Percentiles rank a stretch among this genome's conserved stretches.
phyloP scores from a whole-genome alignment of 2,113 vertebrate species.

The Monopterus albus region DNA sequence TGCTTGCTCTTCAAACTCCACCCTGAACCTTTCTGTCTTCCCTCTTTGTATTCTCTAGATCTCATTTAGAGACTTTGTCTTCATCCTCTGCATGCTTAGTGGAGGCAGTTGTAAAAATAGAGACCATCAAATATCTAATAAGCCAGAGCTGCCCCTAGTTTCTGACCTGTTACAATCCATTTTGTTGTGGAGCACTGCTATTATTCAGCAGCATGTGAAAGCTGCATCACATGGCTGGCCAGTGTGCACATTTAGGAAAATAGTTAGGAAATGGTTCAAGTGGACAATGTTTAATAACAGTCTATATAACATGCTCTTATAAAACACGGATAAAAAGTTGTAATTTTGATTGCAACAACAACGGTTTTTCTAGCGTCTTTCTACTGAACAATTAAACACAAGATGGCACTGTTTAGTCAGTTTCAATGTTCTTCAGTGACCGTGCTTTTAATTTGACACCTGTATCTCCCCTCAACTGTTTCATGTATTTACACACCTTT shows the following conservation, averaged over 20 bases:
- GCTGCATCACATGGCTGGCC: neutral
- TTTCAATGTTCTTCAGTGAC: neutral
- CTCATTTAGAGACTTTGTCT: conserved; percentile 62
- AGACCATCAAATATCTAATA: conserved; percentile 32
- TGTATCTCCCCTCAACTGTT: neutral
- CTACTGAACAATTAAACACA: conserved; percentile 43
- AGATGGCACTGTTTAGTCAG: conserved; percentile 77
- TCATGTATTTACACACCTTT: neutral
- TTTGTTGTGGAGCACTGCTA: neutral
- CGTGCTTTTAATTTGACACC: neutral
- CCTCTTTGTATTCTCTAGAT: conserved; percentile 66
- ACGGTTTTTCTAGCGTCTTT: neutral
- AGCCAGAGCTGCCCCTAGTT: conserved; percentile 11
- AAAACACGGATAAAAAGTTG: neutral
- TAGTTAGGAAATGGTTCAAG: neutral
- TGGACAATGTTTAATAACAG: neutral
- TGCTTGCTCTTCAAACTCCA: conserved; percentile 85
- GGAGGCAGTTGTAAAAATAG: conserved; percentile 44
- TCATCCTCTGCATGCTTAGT: conserved; percentile 32
- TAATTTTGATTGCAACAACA: neutral
- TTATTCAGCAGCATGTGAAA: neutral
- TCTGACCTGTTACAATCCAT: neutral
- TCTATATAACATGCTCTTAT: neutral
- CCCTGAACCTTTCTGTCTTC: conserved; percentile 81
- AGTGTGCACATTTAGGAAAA: neutral